Evolutionary conservation across 2,113 vertebrate species (phyloP).

Genomic region (Pholis gunnellus): DNA sequence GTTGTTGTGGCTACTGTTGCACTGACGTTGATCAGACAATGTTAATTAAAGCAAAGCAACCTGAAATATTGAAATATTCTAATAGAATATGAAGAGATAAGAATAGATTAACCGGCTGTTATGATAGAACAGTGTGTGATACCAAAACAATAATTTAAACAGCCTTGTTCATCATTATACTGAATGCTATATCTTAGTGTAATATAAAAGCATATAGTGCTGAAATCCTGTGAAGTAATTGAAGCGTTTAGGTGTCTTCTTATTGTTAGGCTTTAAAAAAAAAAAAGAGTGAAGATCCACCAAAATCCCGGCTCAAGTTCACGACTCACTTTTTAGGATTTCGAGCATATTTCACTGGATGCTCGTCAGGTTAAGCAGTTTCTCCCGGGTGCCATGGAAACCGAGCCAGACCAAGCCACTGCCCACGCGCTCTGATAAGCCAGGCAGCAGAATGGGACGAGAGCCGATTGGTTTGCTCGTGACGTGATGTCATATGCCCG

Average conservation of each 20-base stretch:
- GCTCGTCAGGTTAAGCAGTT: conserved; percentile 46
- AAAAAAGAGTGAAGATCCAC: background rate
- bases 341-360: conserved; percentile 4
- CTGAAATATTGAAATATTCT: background rate
- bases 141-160: background rate
- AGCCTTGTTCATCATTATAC: background rate
- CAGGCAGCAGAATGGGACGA: conserved; percentile 35
- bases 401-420: conserved; percentile 63
- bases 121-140: background rate
- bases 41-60: background rate
- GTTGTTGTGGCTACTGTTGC: conserved; percentile 20
- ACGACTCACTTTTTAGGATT: background rate
- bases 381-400: conserved; percentile 76
- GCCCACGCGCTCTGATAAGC: conserved; percentile 74
- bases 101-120: background rate
- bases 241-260: background rate
- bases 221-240: background rate
- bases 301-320: background rate
- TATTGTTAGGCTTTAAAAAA: background rate
- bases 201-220: background rate
- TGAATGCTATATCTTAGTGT: background rate
- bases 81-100: background rate
- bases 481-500: conserved; percentile 57
- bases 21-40: conserved; percentile 19
- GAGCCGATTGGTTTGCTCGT: conserved; percentile 51